Percentiles rank a stretch among this genome's conserved stretches.
Evolutionary conservation across 2,888 invertebrate genomes (phyloP).

Genomic region (Pyrgus malvae): DNA sequence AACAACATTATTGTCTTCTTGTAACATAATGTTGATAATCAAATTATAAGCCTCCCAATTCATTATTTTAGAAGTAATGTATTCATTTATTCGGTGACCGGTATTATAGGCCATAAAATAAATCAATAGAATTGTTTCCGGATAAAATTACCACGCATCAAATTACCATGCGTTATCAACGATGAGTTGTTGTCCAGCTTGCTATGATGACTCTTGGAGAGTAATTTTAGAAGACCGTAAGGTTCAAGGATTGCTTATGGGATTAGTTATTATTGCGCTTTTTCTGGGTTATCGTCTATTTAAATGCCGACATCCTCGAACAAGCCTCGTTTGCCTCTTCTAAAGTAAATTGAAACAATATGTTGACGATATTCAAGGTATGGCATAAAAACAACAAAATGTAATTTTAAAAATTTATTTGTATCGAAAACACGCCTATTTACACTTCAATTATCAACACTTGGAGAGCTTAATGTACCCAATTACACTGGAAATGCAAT

Average conservation of each 20-base stretch:
- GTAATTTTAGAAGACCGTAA: slow-evolving; percentile 43
- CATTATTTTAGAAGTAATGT: too few relatives aligned
- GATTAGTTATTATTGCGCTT: slow-evolving; percentile 40
- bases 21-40: too few relatives aligned
- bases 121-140: background rate
- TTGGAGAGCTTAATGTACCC: background rate
- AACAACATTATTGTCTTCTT: too few relatives aligned
- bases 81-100: too few relatives aligned
- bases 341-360: background rate
- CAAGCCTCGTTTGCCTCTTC: slow-evolving; percentile 34
- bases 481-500: background rate
- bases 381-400: too few relatives aligned
- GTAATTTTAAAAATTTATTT: background rate
- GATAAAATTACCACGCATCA: background rate
- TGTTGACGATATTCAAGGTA: background rate
- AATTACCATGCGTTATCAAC: slow-evolving; percentile 26
- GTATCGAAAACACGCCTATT: background rate
- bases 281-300: slow-evolving; percentile 47
- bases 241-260: slow-evolving; percentile 40
- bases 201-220: slow-evolving; percentile 41
- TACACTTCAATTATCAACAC: background rate
- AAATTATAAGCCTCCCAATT: too few relatives aligned
- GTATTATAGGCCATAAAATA: too few relatives aligned
- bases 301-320: slow-evolving; percentile 45
- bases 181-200: slow-evolving; percentile 50